These are phyloP conservation scores for Yasuhikotakia modesta DNA, from an alignment of 2,797 vertebrate genomes.

Conservation along the genomic window DNA sequence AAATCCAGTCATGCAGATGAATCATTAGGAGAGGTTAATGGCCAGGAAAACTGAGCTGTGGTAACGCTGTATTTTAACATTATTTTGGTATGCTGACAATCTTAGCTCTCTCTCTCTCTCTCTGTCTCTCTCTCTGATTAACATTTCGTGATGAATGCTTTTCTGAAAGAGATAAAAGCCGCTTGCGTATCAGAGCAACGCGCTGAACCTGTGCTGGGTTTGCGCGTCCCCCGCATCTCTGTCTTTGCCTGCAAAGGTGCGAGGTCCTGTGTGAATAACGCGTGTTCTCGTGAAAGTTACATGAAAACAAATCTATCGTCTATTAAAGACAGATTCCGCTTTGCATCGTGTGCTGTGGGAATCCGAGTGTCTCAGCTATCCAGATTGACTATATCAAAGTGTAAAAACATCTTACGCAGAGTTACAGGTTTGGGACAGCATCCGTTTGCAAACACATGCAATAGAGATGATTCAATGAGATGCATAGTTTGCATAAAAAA, in stretches of 20 bases:
- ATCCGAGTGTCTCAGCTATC: neutral
- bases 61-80: conserved; percentile 1
- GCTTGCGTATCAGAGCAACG: conserved; percentile 20
- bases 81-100: conserved; percentile 18
- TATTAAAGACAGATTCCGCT: neutral
- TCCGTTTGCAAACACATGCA: neutral
- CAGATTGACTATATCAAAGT: neutral
- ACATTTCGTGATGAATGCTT: conserved; percentile 41
- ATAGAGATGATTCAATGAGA: no score
- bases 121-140: conserved; percentile 37
- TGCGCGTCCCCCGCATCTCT: neutral
- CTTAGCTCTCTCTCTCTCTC: neutral
- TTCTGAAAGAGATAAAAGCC: neutral
- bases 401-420: neutral
- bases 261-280: neutral
- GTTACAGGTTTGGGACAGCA: neutral
- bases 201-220: neutral
- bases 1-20: conserved; percentile 24
- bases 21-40: conserved; percentile 43
- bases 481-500: no score
- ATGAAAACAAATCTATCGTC: neutral
- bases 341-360: conserved; percentile 3
- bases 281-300: neutral
- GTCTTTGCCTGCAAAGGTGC: neutral
- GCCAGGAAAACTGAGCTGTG: conserved; percentile 22